Conservation (phyloP, 2,888 invertebrate species). For the Imbricaverruca yamaguchii region DNA sequence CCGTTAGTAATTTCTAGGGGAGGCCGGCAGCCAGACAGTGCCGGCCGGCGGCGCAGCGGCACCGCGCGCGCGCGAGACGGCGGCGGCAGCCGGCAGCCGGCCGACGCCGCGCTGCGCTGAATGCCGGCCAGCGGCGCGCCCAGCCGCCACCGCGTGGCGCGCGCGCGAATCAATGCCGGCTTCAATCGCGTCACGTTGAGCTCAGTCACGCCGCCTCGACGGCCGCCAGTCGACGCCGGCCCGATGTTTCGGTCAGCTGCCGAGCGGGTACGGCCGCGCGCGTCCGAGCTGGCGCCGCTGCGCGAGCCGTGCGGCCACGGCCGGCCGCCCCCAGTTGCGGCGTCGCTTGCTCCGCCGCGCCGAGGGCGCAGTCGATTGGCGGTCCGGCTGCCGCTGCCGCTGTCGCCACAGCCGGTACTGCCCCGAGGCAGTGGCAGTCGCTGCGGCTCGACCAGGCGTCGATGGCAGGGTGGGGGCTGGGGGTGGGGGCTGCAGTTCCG, state of each 20-base stretch:
- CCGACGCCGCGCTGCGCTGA: neutral
- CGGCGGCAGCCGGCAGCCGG: neutral
- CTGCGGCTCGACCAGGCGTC: too few relatives aligned
- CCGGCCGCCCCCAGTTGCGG: neutral
- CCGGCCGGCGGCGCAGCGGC: neutral
- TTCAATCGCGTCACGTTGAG: constrained; percentile 10
- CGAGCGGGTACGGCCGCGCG: neutral
- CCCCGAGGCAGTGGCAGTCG: too few relatives aligned
- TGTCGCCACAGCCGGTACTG: too few relatives aligned
- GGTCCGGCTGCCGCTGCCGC: neutral
- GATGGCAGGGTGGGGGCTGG: too few relatives aligned
- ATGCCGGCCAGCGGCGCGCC: constrained; percentile 8
- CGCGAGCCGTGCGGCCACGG: neutral
- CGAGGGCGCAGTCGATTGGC: constrained; percentile 1
- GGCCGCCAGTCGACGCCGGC: neutral
- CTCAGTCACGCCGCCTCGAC: neutral
- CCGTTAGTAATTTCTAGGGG: constrained; percentile 21
- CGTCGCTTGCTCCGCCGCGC: neutral
- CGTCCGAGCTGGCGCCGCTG: neutral
- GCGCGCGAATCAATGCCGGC: neutral
- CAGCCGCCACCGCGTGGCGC: neutral
- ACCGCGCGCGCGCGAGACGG: neutral
- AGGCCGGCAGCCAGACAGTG: constrained; percentile 4
- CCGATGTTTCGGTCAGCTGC: neutral
- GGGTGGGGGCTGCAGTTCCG: too few relatives aligned